These are phyloP conservation scores for Paradoxurus hermaphroditus DNA, from an alignment of 2,113 vertebrate species.

Conservation along the genomic window DNA sequence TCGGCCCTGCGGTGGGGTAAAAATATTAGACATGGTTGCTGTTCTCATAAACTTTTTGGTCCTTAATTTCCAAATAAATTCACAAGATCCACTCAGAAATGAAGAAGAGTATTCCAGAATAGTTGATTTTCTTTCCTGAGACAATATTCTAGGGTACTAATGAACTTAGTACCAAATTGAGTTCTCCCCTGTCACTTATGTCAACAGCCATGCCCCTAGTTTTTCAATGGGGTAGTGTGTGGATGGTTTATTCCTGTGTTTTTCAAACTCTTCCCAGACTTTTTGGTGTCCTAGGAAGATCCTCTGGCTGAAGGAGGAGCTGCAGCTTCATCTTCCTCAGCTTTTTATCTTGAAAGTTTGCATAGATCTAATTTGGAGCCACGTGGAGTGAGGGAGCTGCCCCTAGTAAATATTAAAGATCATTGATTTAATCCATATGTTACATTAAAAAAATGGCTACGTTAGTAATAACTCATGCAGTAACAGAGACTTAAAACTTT, in stretches of 20 bases:
- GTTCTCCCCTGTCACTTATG: background rate
- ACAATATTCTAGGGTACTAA: background rate
- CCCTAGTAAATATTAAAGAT: background rate
- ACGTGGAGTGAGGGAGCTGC: background rate
- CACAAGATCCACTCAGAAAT: background rate
- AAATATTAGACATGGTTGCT: background rate
- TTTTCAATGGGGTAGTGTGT: background rate
- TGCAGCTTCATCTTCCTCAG: background rate
- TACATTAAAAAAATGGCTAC: background rate
- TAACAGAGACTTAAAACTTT: background rate
- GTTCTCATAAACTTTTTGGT: background rate
- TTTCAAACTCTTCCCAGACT: background rate
- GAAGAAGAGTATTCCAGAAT: background rate
- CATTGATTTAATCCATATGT: background rate
- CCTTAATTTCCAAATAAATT: background rate
- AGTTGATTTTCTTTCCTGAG: background rate
- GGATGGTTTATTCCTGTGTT: background rate
- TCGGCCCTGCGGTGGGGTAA: background rate
- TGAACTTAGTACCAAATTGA: background rate
- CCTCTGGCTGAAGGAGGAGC: background rate
- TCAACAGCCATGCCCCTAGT: background rate
- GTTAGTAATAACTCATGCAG: background rate
- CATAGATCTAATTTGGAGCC: background rate
- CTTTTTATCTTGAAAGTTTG: background rate
- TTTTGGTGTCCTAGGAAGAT: background rate